Evolutionary conservation across 2,113 vertebrate genomes (phyloP), one percentile per base, ranked within the genome.

Genomic region (Corythoichthys intestinalis): DNA sequence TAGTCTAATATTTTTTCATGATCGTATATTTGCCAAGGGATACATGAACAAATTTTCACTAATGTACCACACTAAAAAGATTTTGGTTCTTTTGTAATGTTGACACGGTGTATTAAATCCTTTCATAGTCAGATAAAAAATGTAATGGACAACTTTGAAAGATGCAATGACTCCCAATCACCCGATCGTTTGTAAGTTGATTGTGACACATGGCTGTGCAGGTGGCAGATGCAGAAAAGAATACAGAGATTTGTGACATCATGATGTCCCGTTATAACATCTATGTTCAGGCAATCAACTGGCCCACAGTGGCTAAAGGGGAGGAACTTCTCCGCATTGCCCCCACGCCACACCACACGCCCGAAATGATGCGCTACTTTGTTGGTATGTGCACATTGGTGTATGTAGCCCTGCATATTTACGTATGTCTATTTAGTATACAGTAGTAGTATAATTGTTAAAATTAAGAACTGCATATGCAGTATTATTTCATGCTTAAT

Each of bases 261-360:
- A 90, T 99, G 79, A 96, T 99, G 95, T 95, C 91, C 73, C 92
- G 92, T 62, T 93, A 97, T 75, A 96, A 95, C 85, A 95, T 99
- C 85, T 99, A 99, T 0, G 96, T 98, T 61, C 97, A 99, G 78
- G 97, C 97, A 37, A 99, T 99, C 83, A 99, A 99, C 74, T 98
- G 97, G 76, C 97, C 96, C 0, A 99, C 97, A 0, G 97, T 98
- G 10, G 93, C 96, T 3, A 92, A 92, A 0, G 96, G 97, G 38
- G 94, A 98, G 4, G 97, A 99, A 80, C 94, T 98, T 34, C 92
- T 98, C 53, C 93, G 96, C 14, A 98, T 98, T 2, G 97, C 97
- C 2, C 96, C 97, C 3, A 99, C 96, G 0, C 97, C 97, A 4
- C 96, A 98, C 72, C 97, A 99, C 87, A 96, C 93, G 0, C 97